A percentile compares a stretch with the other conserved stretches of the same genome.
phyloP scores from a whole-genome alignment of 1,140 invertebrate species.

The Sitobion miscanthi region DNA sequence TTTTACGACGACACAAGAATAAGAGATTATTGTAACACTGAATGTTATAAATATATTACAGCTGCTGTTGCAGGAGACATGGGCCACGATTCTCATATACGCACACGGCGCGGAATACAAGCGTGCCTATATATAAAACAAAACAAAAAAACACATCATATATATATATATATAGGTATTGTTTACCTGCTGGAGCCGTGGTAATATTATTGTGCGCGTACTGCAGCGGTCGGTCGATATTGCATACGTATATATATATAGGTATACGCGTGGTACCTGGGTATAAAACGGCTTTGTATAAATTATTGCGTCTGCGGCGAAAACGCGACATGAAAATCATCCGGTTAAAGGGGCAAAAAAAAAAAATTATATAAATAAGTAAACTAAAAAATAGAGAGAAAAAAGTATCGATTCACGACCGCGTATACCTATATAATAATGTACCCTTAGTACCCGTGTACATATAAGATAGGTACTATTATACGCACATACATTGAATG shows the following conservation, averaged over 20 bases:
- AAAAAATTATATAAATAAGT: neutral
- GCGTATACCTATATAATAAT: neutral
- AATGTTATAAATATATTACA: slow-evolving; percentile 51
- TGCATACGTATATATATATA: neutral
- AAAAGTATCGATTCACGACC: slow-evolving; percentile 13
- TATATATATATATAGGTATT: neutral
- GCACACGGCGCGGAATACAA: neutral
- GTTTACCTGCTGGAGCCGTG: neutral
- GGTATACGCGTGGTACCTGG: neutral
- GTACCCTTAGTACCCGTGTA: neutral
- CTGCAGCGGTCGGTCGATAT: neutral
- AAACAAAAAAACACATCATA: neutral
- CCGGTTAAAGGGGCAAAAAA: neutral
- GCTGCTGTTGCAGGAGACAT: neutral
- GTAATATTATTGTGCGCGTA: neutral
- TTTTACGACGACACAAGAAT: slow-evolving; percentile 52
- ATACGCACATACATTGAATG: too few species aligned
- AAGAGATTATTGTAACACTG: slow-evolving; percentile 53
- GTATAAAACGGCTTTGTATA: slow-evolving; percentile 6
- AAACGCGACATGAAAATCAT: slow-evolving; percentile 39
- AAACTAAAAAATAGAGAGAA: neutral
- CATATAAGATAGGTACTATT: neutral
- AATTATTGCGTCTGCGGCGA: slow-evolving; percentile 51
- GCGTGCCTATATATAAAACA: neutral
- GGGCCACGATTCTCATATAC: slow-evolving; percentile 37